phyloP scores from a whole-genome alignment of 2,113 vertebrate species.

The Percopsis transmontana region DNA sequence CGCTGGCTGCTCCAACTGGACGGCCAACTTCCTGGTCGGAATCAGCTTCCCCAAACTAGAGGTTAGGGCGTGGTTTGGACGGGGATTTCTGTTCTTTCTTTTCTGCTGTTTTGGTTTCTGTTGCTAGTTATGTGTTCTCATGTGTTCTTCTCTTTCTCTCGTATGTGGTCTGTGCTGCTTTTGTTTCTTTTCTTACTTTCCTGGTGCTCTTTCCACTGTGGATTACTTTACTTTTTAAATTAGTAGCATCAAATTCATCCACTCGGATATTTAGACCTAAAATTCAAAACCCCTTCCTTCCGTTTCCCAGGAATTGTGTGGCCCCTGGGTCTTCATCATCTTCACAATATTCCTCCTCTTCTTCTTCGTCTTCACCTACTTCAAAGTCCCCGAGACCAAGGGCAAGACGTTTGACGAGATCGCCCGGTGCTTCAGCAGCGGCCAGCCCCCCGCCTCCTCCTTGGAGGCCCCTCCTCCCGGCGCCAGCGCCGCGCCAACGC shows the following conservation, averaged over 20 bases:
- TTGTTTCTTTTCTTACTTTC: background rate
- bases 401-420: slow-evolving; percentile 97
- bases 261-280: background rate
- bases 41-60: slow-evolving; percentile 89
- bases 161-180: background rate
- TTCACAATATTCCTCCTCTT: slow-evolving; percentile 84
- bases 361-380: slow-evolving; percentile 92
- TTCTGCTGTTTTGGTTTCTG: background rate
- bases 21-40: slow-evolving; percentile 93
- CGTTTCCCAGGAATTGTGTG: slow-evolving; percentile 72
- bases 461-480: slow-evolving; percentile 49
- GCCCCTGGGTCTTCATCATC: slow-evolving; percentile 91
- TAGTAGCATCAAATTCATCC: background rate
- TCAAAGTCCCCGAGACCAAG: slow-evolving; percentile 94
- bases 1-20: slow-evolving; percentile 95
- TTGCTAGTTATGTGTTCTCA: background rate
- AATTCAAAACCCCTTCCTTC: background rate
- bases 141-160: background rate
- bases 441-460: slow-evolving; percentile 11
- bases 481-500: slow-evolving; percentile 38
- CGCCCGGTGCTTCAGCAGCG: slow-evolving; percentile 74
- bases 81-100: too few relatives aligned
- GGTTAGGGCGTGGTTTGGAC: slow-evolving; percentile 62
- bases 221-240: background rate
- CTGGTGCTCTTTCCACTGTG: too few relatives aligned